Evolutionary conservation across 2,888 invertebrate species (phyloP), one percentile per base, ranked within the genome.

Genomic region (Flexamia atlantica): DNA sequence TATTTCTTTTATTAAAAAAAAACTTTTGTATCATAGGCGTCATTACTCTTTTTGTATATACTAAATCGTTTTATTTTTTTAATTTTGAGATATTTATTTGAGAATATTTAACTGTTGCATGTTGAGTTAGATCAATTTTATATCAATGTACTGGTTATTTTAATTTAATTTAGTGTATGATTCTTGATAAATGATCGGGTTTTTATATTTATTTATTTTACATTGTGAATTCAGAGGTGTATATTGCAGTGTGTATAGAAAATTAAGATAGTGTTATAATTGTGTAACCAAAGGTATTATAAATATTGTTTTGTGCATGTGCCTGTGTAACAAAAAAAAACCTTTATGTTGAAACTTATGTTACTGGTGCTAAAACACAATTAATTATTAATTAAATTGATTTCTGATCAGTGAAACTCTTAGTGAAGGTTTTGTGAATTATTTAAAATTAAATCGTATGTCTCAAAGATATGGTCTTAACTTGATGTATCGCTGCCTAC

Each of bases 151-250:
- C 57, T 12, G 17, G 25, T 57, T 12, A 23, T 57, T 57, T 57
- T 57, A 23, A 57, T 57, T 57, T 57, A 57, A 23, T 57, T 2
- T 57, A 57, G 20, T 23, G 20, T 57, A 20, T 23, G 46, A 46
- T 20, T 57, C 20, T 57, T 23, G 20, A 23, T 57, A 12, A 20
- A 23, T 23, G 3, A 4, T 3, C 9, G 57, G 14, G 9, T 57
- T 57, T 57, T 23, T 20, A 57, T 57, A 57, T 5, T 9, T 57
- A 23, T 57, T 23, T 57, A 57, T 57, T 57, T 57, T 23, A 57
- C 23, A 57, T 57, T 57, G 20, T 23, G 2, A 23, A 23, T 57
- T 57, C 23, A 57, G 5, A 23, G 20, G 20, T 57, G 2, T 23
- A 9, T 23, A 14, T 57, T 57, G 23, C 57, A 57, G 20, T 23